Base-by-base conservation (phyloP, 1,140 invertebrate genomes). In the Euura lappo region DNA sequence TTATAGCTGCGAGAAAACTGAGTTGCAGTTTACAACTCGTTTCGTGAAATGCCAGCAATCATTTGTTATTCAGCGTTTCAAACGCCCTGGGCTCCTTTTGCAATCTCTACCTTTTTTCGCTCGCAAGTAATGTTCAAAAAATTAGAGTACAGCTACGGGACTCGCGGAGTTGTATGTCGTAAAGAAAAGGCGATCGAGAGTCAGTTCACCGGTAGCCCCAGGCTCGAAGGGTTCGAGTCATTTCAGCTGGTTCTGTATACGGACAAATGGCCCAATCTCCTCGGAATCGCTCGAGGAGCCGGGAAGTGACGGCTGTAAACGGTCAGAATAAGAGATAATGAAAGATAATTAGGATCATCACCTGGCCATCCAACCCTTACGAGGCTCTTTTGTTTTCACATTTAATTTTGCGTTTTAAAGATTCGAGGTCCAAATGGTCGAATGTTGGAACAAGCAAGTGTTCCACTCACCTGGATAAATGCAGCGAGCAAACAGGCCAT, bases 71-170 rank as follows among this genome's bases (percentile, higher is more conserved):
- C 3, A 6, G 13, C 3, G 5, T 60, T 60, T 60, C 2, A 11
- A 28, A 28, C 28, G 28, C 28, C 28, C 28, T 28, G 28, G 28
- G 28, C 28, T 28, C 0, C 28, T 28, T 28, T 28, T 28, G 28
- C 28, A 28, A 28, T 28, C 28, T 28, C 28, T 28, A 28, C 28
- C 28, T 28, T 28, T 28, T 28, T 28, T 28, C 28, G 28, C 28
- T 28, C 28, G 28, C 28, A 28, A 28, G 28, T 28, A 28, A 28
- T 28, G 28, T 44, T 70, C 28, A 70, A 68, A 72, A 68, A 60
- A 66, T 46, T 71, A 67, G 60, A 60, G 76, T 80, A 84, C 83
- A 85, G 83, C 82, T 84, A 83, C 76, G 72, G 10, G 28, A 60
- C 28, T 28, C 28, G 28, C 28, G 28, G 28, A 28, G 28, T 28